A percentile compares a stretch with the other conserved stretches of the same genome.
These are phyloP conservation scores for Tyto alba DNA, from an alignment of 2,113 vertebrate species.

Conservation along the genomic window DNA sequence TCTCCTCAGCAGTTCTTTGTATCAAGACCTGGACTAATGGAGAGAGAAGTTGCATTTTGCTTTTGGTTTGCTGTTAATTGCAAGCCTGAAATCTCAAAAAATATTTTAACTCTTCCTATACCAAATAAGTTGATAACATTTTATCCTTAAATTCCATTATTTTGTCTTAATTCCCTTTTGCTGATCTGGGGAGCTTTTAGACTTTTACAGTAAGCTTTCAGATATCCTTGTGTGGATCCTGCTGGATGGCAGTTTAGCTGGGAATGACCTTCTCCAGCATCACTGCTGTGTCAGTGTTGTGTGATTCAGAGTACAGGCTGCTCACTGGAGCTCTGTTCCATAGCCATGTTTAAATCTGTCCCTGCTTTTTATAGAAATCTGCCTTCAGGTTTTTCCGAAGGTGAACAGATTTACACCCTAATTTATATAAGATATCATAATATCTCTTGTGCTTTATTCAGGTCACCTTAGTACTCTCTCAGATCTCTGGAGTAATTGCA, in stretches of 20 bases:
- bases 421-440: not conserved
- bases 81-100: not conserved
- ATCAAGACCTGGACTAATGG: not conserved
- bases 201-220: not conserved
- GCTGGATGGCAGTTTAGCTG: not conserved
- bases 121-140: not conserved
- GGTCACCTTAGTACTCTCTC: not conserved
- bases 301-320: not conserved
- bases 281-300: not conserved
- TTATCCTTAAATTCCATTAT: not conserved
- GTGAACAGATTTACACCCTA: not conserved
- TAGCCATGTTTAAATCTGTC: not conserved
- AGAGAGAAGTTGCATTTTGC: not conserved
- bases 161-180: not conserved
- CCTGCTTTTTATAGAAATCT: conserved; percentile 46
- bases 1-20: not conserved
- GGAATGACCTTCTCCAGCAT: conserved; percentile 1
- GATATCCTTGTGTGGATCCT: not conserved
- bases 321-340: not conserved
- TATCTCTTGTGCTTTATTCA: not conserved
- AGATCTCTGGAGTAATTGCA: not conserved
- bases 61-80: not conserved
- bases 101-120: not conserved
- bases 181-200: not conserved
- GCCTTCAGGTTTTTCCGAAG: not conserved